These are phyloP conservation scores for Adelognathus sp. DNA, from an alignment of 2,888 invertebrate genomes.

Conservation along the genomic window DNA sequence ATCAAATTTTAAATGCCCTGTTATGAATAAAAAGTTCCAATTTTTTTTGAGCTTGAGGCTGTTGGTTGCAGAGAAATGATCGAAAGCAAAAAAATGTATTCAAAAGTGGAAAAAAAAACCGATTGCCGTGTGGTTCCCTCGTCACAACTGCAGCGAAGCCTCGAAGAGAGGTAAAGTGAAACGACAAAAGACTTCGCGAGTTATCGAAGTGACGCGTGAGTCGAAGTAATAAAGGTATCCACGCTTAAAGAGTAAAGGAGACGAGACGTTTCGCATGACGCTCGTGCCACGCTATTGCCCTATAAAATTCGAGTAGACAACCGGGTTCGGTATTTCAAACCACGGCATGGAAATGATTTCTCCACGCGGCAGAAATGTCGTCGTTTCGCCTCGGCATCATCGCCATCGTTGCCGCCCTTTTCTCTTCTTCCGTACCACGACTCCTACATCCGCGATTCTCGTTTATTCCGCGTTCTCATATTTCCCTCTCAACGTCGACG, in stretches of 20 bases:
- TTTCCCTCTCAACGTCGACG: background rate
- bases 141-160: no score
- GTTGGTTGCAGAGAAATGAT: no score
- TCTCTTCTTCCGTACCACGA: conserved; percentile 10
- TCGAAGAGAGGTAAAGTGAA: background rate
- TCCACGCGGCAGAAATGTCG: conserved; percentile 23
- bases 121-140: no score
- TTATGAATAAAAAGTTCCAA: no score
- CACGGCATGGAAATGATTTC: conserved; percentile 21
- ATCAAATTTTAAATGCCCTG: no score
- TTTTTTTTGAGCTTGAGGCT: no score
- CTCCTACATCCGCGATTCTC: background rate
- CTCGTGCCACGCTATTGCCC: conserved; percentile 23
- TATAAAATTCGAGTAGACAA: conserved; percentile 23
- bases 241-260: background rate
- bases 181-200: background rate
- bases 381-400: background rate
- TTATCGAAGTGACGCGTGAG: background rate
- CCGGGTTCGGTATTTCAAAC: background rate
- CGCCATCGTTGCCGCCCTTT: background rate
- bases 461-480: conserved; percentile 10
- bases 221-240: background rate
- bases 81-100: no score
- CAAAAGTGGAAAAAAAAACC: no score
- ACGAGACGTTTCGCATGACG: background rate